A percentile compares a stretch with the other conserved stretches of the same genome.
Conservation (phyloP, 2,888 invertebrate species). For the Andricus curvator region DNA sequence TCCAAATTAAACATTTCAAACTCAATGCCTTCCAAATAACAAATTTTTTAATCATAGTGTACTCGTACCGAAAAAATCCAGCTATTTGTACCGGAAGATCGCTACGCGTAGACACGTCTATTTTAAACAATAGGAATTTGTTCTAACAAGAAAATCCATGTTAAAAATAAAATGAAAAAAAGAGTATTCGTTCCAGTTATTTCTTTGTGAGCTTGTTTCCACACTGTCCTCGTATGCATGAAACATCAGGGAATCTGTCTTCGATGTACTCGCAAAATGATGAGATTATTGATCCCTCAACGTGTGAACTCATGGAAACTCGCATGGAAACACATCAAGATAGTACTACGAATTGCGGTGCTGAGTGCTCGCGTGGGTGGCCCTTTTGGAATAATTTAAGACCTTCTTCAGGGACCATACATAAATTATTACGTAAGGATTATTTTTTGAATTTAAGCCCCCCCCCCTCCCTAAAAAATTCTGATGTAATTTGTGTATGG, state of each 20-base stretch:
- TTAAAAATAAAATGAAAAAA: neutral
- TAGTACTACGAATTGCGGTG: conserved; percentile 1
- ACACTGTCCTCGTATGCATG: conserved; percentile 21
- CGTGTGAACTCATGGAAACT: conserved; percentile 45
- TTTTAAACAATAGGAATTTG: neutral
- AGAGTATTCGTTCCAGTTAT: neutral
- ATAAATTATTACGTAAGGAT: too few relatives aligned
- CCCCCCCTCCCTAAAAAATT: too few relatives aligned
- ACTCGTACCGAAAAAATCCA: too few relatives aligned
- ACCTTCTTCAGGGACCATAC: neutral
- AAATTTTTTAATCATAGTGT: too few relatives aligned
- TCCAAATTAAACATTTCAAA: too few relatives aligned
- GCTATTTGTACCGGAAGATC: too few relatives aligned
- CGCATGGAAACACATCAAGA: neutral
- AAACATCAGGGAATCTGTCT: conserved; percentile 28
- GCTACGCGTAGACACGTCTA: neutral
- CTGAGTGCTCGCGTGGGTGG: conserved; percentile 11
- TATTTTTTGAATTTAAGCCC: too few relatives aligned
- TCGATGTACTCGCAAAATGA: conserved; percentile 54
- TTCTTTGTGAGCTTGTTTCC: conserved; percentile 10
- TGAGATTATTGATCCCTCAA: conserved; percentile 56
- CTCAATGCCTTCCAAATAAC: too few relatives aligned
- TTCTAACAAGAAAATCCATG: neutral
- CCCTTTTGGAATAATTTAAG: neutral
- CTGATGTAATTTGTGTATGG: too few relatives aligned